Percentiles rank a stretch among this genome's conserved stretches.
These are phyloP conservation scores for Cheilosia soror DNA, from an alignment of 2,888 invertebrate genomes.

Conservation along the genomic window DNA sequence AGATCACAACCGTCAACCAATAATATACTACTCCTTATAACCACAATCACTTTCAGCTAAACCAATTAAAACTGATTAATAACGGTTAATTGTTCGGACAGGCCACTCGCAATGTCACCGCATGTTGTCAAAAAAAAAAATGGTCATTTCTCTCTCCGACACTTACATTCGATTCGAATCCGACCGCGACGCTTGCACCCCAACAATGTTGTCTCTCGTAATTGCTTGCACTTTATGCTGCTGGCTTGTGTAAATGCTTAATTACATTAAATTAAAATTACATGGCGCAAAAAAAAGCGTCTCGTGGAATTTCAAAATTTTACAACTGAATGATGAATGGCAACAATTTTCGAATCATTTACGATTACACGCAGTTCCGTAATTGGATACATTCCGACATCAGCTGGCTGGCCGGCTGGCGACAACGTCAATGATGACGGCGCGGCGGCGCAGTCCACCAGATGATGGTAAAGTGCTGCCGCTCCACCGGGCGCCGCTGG, in stretches of 20 bases:
- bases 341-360: conserved; percentile 72
- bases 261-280: conserved; percentile 75
- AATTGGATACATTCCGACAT: conserved; percentile 70
- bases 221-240: conserved; percentile 66
- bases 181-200: neutral
- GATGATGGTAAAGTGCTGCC: conserved; percentile 10
- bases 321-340: conserved; percentile 66
- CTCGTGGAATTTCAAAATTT: conserved; percentile 69
- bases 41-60: conserved; percentile 53
- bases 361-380: conserved; percentile 71
- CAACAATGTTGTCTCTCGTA: conserved; percentile 46
- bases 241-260: conserved; percentile 73
- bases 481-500: neutral
- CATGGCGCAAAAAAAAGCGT: conserved; percentile 52
- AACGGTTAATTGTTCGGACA: conserved; percentile 69
- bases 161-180: neutral
- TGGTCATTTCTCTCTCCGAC: conserved; percentile 29
- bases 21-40: conserved; percentile 18
- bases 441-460: conserved; percentile 1
- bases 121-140: conserved; percentile 64
- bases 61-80: conserved; percentile 71
- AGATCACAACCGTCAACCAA: conserved; percentile 16
- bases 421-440: conserved; percentile 1
- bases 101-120: conserved; percentile 57
- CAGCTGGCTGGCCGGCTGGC: conserved; percentile 44